Conservation (phyloP, 2,113 vertebrate species). For the Trachemys scripta region DNA sequence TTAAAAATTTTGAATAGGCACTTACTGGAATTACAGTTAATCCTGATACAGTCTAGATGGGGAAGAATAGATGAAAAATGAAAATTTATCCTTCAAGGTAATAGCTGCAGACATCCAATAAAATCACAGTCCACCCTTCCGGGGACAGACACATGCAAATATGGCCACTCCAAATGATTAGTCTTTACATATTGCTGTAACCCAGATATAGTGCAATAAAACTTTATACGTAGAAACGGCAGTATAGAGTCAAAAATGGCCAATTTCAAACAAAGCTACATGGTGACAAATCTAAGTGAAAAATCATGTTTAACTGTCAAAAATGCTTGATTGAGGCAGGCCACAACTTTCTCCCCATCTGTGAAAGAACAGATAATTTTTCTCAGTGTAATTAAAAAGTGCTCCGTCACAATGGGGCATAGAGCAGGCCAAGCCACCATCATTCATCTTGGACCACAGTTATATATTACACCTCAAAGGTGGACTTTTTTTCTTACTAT, state of each 20-base stretch:
- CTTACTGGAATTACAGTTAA: constrained; percentile 99
- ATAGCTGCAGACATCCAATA: constrained; percentile 99
- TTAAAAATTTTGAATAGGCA: constrained; percentile 96
- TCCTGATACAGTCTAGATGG: constrained; percentile 99
- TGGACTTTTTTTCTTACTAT: background rate
- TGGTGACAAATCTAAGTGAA: constrained; percentile 85
- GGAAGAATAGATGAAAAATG: constrained; percentile 99
- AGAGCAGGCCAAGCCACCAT: constrained; percentile 79
- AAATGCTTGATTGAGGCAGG: constrained; percentile 81
- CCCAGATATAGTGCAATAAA: constrained; percentile 78
- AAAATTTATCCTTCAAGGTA: constrained; percentile 99
- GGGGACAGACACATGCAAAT: constrained; percentile 98
- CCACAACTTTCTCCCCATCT: constrained; percentile 82
- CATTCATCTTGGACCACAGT: constrained; percentile 79
- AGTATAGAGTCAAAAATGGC: constrained; percentile 84
- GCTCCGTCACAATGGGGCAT: constrained; percentile 87
- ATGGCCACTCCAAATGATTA: constrained; percentile 87
- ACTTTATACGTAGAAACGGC: constrained; percentile 75
- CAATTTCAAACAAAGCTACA: constrained; percentile 93
- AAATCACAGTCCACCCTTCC: constrained; percentile 98
- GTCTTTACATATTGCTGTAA: constrained; percentile 75
- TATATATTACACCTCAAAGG: constrained; percentile 82
- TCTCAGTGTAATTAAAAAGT: constrained; percentile 75
- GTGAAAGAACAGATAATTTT: constrained; percentile 84
- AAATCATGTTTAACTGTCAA: constrained; percentile 77